These are phyloP conservation scores for Agrochola litura DNA, from an alignment of 2,888 invertebrate genomes.

Conservation along the genomic window DNA sequence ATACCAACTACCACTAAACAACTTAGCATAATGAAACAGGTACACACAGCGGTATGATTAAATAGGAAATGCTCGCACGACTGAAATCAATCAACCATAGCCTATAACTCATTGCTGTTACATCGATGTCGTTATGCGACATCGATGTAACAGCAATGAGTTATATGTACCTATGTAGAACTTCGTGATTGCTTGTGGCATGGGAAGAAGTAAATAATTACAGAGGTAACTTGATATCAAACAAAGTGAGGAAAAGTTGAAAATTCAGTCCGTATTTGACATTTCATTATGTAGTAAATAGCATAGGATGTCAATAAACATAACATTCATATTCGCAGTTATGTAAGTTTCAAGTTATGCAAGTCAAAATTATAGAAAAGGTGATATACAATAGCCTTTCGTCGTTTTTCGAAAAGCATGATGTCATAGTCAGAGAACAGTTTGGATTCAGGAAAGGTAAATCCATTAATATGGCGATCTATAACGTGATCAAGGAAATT, in stretches of 20 bases:
- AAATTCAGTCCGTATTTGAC: background rate
- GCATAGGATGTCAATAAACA: slow-evolving; percentile 1
- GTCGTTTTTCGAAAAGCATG: too few relatives aligned
- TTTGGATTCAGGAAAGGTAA: too few relatives aligned
- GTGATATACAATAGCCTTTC: too few relatives aligned
- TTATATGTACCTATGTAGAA: background rate
- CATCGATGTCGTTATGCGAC: slow-evolving; percentile 18
- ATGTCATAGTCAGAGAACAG: too few relatives aligned
- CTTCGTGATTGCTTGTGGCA: background rate
- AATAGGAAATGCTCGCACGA: slow-evolving; percentile 34
- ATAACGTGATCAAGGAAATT: too few relatives aligned
- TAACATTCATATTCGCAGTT: background rate
- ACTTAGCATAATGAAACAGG: slow-evolving; percentile 7
- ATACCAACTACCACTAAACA: background rate
- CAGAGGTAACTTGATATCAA: background rate
- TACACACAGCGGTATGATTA: slow-evolving; percentile 3
- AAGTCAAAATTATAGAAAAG: too few relatives aligned
- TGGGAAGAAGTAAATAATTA: background rate
- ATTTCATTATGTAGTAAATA: background rate
- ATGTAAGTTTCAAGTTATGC: background rate
- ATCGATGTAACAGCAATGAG: background rate
- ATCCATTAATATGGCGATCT: too few relatives aligned
- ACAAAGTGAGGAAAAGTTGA: background rate
- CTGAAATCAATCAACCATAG: slow-evolving; percentile 47
- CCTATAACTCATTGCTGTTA: too few relatives aligned